phyloP scores from a whole-genome alignment of 2,888 invertebrate species.

The Agriopis aurantiaria region DNA sequence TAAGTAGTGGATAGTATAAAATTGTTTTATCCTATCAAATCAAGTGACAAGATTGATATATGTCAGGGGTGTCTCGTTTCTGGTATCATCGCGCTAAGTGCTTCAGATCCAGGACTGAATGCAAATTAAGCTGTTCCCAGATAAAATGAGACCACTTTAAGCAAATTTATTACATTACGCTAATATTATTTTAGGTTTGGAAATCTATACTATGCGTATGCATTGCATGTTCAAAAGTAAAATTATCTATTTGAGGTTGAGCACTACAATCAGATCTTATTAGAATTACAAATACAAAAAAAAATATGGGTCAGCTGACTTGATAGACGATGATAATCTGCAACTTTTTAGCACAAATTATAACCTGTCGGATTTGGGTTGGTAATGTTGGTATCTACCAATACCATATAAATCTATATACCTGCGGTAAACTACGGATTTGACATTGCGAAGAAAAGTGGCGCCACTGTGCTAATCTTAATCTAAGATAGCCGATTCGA shows the following conservation, averaged over 20 bases:
- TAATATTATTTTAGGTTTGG: constrained; percentile 37
- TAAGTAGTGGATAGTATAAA: constrained; percentile 28
- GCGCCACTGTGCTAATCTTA: no score
- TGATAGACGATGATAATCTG: no score
- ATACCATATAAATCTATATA: no score
- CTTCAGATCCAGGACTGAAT: constrained; percentile 64
- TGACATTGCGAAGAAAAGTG: no score
- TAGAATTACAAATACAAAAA: not conserved
- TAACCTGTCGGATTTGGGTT: no score
- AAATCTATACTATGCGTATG: not conserved
- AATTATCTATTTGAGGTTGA: not conserved
- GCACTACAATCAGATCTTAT: no score
- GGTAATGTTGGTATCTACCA: no score
- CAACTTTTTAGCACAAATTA: no score
- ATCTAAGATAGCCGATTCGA: no score
- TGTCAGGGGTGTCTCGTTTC: constrained; percentile 65
- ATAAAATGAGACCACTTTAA: constrained; percentile 56
- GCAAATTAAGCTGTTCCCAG: constrained; percentile 63
- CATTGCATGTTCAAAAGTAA: not conserved
- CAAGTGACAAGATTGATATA: constrained; percentile 70
- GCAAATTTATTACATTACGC: constrained; percentile 60
- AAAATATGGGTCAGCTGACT: no score
- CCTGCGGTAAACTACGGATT: no score
- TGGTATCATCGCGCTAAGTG: constrained; percentile 73
- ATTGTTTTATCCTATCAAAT: constrained; percentile 53